phyloP scores from a whole-genome alignment of 2,888 invertebrate species.

The Poecilobothrus nobilitatus region DNA sequence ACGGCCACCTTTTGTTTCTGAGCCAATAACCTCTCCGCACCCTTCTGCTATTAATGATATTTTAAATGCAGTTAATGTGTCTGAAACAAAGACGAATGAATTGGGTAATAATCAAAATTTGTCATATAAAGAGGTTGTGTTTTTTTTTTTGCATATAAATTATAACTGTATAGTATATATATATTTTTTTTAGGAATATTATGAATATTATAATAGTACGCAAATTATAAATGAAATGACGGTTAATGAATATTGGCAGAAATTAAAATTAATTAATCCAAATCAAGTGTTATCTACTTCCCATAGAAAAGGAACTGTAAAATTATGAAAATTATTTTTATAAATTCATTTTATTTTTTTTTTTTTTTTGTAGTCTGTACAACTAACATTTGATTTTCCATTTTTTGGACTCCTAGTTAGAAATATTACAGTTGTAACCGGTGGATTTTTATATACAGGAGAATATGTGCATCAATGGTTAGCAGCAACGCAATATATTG shows the following conservation, averaged over 20 bases:
- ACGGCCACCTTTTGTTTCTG: constrained; percentile 28
- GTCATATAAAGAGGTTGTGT: constrained; percentile 29
- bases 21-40: constrained; percentile 21
- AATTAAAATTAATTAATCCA: constrained; percentile 50
- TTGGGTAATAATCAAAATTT: constrained; percentile 30
- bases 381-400: constrained; percentile 80
- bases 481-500: constrained; percentile 98
- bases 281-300: constrained; percentile 71
- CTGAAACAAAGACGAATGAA: constrained; percentile 35
- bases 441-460: constrained; percentile 96
- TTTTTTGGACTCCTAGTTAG: constrained; percentile 87
- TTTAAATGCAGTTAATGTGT: constrained; percentile 37
- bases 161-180: background rate
- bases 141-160: constrained; percentile 2
- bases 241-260: constrained; percentile 61
- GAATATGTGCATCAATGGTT: constrained; percentile 96
- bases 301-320: constrained; percentile 76
- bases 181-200: constrained; percentile 51
- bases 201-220: constrained; percentile 72
- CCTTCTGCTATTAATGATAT: constrained; percentile 24
- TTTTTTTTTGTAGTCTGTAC: constrained; percentile 61
- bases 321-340: constrained; percentile 33
- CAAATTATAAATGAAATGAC: constrained; percentile 52
- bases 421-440: constrained; percentile 92
- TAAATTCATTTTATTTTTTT: no score